Evolutionary conservation across 2,113 vertebrate species (phyloP), one percentile per base, ranked within the genome.

Genomic region (Lagopus leucura): DNA sequence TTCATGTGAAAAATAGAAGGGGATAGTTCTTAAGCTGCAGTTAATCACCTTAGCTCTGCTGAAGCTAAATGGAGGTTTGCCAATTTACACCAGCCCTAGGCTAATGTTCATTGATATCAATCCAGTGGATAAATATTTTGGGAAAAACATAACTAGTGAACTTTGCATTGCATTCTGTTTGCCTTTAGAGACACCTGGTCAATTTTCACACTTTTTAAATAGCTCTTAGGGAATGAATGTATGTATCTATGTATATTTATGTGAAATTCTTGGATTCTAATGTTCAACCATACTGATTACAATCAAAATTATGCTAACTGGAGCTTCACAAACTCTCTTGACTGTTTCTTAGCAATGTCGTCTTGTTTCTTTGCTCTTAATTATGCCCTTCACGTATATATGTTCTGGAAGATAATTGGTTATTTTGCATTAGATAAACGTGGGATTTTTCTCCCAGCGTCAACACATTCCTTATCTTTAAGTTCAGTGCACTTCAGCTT

Each of bases 1-100:
- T 96, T 95, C 89, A 90, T 92, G 86, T 90, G 95, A 90, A 96
- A 96, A 96, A 96, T 94, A 96, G 92, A 94, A 95, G 48, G 81
- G 86, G 92, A 92, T 94, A 90, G 83, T 93, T 92, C 86, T 82
- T 96, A 96, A 94, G 92, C 92, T 90, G 40, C 48, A 79, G 86
- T 92, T 96, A 93, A 95, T 96, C 95, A 87, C 74, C 74, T 95
- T 96, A 96, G 86, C 70, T 87, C 52, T 84, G 63, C 83, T 93
- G 84, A 80, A 93, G 84, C 91, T 93, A 67, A 76, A 50, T 92
- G 94, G 95, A 92, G 36, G 55, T 82, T 77, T 93, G 78, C 91
- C 89, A 91, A 4, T 89, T 92, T 94, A 82, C 60, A 79, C 40
- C 25, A 89, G 34, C 64, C 55, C 45, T 73, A 76, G 77, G 55